Base-by-base conservation (phyloP, 2,888 invertebrate genomes). In the Metopia argyrocephala region DNA sequence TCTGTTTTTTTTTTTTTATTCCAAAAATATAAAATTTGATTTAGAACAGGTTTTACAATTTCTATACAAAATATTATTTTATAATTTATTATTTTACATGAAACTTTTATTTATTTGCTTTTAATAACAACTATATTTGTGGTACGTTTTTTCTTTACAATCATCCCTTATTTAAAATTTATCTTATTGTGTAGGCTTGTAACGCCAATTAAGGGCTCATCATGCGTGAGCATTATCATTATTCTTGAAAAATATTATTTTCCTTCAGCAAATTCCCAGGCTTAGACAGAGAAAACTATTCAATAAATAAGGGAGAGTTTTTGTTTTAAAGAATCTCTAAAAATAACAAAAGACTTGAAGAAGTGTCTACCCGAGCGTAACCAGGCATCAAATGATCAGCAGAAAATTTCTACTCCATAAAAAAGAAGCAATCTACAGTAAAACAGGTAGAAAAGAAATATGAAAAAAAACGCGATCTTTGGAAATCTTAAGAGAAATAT, bases 131-230 rank as follows among this genome's bases (percentile, higher is more conserved):
- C 15, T 15, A 38, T 38, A 15, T 38, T n/a, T 38, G 15, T 15
- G 15, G 15, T 69, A 6, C 1, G 9, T 50, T 46, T 52, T 46
- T 20, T 21, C 0, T 0, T 27, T 6, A 7, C 15, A 4, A 38
- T 12, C 38, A 38, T 38, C 18, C 28, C 27, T 64, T 48, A 18
- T 48, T 18, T 48, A 54, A 18, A 76, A 76, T 46, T 31, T 78
- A 56, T 48, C 54, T 66, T 66, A n/a, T 23, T 25, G 5, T 25
- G 25, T 20, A 68, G 61, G 61, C 85, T 87, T 86, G 87, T 86
- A 86, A 89, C 87, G 89, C 87, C 89, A 89, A 89, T 88, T 88
- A 88, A 86, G 85, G 87, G 84, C 85, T 83, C 86, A 88, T 88
- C 87, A 89, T 88, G 87, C 83, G 86, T 78, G 50, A 78, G 74